Percentiles rank a stretch among this genome's conserved stretches.
Evolutionary conservation across 1,140 invertebrate species (phyloP).

Genomic region (Papilio helenus): DNA sequence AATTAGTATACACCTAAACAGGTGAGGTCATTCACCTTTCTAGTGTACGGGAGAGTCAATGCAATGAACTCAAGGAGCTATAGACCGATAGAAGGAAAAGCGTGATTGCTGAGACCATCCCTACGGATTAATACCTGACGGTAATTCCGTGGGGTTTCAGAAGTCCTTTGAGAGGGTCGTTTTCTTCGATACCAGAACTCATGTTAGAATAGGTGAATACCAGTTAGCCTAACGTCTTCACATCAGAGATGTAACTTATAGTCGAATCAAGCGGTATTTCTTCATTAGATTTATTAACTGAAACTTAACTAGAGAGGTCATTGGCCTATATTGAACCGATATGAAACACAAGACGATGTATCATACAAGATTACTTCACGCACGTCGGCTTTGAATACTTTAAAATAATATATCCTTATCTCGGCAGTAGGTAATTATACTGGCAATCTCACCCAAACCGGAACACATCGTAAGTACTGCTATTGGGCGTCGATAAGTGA

Average conservation of each 20-base stretch:
- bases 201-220: too few relatives aligned
- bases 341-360: slow-evolving; percentile 1
- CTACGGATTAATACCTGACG: too few relatives aligned
- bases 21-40: not conserved
- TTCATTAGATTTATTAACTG: too few relatives aligned
- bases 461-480: slow-evolving; percentile 6
- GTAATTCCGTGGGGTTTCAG: too few relatives aligned
- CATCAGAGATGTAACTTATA: too few relatives aligned
- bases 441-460: slow-evolving; percentile 7
- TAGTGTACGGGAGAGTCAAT: not conserved
- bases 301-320: not conserved
- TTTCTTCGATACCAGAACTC: too few relatives aligned
- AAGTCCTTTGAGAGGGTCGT: too few relatives aligned
- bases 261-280: too few relatives aligned
- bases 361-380: slow-evolving; percentile 13
- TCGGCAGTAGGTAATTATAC: slow-evolving; percentile 7
- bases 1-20: not conserved
- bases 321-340: not conserved
- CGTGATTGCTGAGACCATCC: too few relatives aligned
- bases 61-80: too few relatives aligned
- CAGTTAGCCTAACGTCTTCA: too few relatives aligned
- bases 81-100: too few relatives aligned
- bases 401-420: slow-evolving; percentile 33
- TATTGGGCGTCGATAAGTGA: slow-evolving; percentile 22
- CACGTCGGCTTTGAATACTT: not conserved